A percentile compares a stretch with the other conserved stretches of the same genome.
These are phyloP conservation scores for Leuciscus idus DNA, from an alignment of 2,113 vertebrate genomes.

Conservation along the genomic window DNA sequence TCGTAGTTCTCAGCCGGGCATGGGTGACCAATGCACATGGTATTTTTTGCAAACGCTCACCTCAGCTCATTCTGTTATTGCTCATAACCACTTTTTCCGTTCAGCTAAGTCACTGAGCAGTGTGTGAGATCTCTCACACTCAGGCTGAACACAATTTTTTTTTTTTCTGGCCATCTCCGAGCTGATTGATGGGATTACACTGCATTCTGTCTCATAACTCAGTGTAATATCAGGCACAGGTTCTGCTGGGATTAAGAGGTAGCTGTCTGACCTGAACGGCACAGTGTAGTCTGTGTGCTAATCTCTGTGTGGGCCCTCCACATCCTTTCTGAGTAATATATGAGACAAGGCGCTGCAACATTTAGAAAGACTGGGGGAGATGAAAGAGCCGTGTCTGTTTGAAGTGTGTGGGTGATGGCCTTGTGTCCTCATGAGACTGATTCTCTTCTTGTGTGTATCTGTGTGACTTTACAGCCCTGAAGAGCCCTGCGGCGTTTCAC, in stretches of 20 bases:
- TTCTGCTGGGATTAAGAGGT: constrained; percentile 15
- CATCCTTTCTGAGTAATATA: neutral
- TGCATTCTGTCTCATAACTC: neutral
- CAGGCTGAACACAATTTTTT: neutral
- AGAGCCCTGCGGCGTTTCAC: constrained; percentile 97
- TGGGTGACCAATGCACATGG: neutral
- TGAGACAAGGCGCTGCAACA: neutral
- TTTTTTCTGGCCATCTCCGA: neutral
- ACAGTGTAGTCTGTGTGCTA: neutral
- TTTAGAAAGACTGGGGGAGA: neutral
- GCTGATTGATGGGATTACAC: constrained; percentile 9
- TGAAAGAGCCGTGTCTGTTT: constrained; percentile 32
- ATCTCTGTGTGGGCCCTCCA: neutral
- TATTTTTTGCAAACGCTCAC: constrained; percentile 5
- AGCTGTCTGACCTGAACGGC: neutral
- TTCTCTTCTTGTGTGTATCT: neutral
- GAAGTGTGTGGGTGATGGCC: constrained; percentile 31
- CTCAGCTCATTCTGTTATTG: constrained; percentile 7
- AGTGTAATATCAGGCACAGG: neutral
- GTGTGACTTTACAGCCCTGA: constrained; percentile 84
- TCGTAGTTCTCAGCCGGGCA: neutral
- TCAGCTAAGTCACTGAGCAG: neutral
- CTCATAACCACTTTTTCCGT: constrained; percentile 6
- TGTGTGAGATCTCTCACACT: neutral
- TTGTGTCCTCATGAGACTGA: constrained; percentile 4